A percentile compares a stretch with the other conserved stretches of the same genome.
phyloP scores from a whole-genome alignment of 2,113 vertebrate genomes.

The Ictalurus punctatus region DNA sequence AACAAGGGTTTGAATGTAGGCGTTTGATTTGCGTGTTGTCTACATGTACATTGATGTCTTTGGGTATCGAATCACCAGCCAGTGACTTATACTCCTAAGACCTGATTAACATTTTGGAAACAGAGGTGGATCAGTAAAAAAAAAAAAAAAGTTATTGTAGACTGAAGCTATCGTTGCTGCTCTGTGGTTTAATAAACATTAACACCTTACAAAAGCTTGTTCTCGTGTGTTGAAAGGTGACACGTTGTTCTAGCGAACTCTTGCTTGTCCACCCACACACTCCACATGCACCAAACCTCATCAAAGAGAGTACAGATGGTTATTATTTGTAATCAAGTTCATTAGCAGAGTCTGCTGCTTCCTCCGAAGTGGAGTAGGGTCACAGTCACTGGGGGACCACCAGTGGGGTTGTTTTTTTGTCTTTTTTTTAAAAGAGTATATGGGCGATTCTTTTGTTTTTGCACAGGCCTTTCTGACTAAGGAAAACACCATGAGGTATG shows the following conservation, averaged over 20 bases:
- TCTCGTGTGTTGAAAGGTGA: constrained; percentile 19
- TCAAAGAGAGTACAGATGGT: constrained; percentile 46
- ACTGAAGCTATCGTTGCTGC: not conserved
- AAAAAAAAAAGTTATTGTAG: not conserved
- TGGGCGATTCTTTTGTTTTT: too few relatives aligned
- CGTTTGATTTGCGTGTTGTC: not conserved
- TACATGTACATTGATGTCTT: not conserved
- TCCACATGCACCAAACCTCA: constrained; percentile 43
- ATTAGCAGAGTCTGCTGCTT: constrained; percentile 37
- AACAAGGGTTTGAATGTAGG: not conserved
- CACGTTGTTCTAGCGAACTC: constrained; percentile 31
- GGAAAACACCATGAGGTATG: not conserved
- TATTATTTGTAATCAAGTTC: constrained; percentile 45
- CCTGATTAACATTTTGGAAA: not conserved
- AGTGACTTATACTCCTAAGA: not conserved
- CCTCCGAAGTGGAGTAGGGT: constrained; percentile 22
- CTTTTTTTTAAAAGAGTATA: too few relatives aligned
- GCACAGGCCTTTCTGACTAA: not conserved
- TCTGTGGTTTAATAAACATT: not conserved
- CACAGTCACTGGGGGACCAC: not conserved
- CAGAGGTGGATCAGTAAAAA: not conserved
- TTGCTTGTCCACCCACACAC: constrained; percentile 40
- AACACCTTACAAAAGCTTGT: not conserved
- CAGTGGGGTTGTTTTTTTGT: too few relatives aligned
- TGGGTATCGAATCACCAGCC: not conserved